Conservation (phyloP, 2,888 invertebrate genomes). For the Neria commutata region DNA sequence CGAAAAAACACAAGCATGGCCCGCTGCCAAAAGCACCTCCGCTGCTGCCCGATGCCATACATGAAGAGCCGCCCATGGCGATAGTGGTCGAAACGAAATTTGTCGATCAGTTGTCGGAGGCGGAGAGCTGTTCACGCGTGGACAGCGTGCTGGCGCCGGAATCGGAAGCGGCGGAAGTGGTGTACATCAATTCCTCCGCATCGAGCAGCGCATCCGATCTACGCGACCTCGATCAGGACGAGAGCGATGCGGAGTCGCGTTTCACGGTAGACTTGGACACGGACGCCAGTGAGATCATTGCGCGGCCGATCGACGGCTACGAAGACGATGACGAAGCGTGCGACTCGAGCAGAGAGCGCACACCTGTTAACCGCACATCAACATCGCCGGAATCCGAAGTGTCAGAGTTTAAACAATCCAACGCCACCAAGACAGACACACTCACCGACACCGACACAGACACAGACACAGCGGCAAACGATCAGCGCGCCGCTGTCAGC, state of each 20-base stretch:
- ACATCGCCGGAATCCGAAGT: constrained; percentile 22
- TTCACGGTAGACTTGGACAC: constrained; percentile 45
- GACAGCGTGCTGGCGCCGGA: constrained; percentile 62
- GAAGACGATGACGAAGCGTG: constrained; percentile 37
- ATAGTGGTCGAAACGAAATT: constrained; percentile 70
- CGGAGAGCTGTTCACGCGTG: constrained; percentile 67
- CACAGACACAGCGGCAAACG: not conserved
- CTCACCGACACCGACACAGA: too few species aligned
- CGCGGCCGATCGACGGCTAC: constrained; percentile 31
- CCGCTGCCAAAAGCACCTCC: constrained; percentile 38
- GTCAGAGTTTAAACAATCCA: constrained; percentile 17
- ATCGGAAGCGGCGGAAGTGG: constrained; percentile 70
- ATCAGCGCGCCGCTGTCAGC: constrained; percentile 5
- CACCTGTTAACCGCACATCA: constrained; percentile 48
- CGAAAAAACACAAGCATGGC: constrained; percentile 45
- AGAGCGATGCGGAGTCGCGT: constrained; percentile 37
- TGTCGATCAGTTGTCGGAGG: constrained; percentile 63
- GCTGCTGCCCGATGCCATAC: constrained; percentile 33
- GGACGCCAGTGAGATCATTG: constrained; percentile 48
- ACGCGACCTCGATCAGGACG: constrained; percentile 64
- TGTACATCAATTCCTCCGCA: constrained; percentile 72
- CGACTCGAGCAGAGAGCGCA: constrained; percentile 46
- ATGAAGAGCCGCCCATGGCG: constrained; percentile 61
- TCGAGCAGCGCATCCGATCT: constrained; percentile 70
- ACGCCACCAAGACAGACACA: not conserved